Conservation (phyloP, 1,140 invertebrate species). For the Drosophila willistoni region DNA sequence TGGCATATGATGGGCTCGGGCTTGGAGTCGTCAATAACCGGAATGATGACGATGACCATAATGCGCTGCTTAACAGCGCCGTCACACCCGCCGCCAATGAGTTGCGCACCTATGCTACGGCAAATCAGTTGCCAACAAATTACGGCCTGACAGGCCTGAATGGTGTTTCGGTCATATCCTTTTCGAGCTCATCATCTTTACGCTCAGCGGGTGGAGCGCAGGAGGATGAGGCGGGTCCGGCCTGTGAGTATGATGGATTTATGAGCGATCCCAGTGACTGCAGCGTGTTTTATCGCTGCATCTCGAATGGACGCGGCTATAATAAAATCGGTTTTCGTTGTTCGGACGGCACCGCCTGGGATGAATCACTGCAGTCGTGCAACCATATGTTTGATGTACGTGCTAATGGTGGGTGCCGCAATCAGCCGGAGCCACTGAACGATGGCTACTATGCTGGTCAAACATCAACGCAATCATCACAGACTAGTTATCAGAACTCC, state of each 20-base stretch:
- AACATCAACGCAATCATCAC: conserved; percentile 65
- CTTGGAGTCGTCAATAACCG: conserved; percentile 55
- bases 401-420: conserved; percentile 80
- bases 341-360: conserved; percentile 89
- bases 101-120: conserved; percentile 57
- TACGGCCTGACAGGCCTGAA: conserved; percentile 77
- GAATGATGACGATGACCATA: conserved; percentile 45
- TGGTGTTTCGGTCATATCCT: conserved; percentile 80
- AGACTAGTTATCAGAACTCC: conserved; percentile 82
- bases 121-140: conserved; percentile 73
- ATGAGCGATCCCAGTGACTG: conserved; percentile 88
- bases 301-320: conserved; percentile 86
- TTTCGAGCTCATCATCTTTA: conserved; percentile 70
- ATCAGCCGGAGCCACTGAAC: conserved; percentile 75
- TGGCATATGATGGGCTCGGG: conserved; percentile 60
- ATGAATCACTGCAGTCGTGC: conserved; percentile 86
- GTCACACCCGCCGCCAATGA: conserved; percentile 64
- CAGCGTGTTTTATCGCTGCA: conserved; percentile 91
- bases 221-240: conserved; percentile 32
- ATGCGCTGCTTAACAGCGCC: conserved; percentile 52
- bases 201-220: conserved; percentile 47
- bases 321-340: conserved; percentile 88
- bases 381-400: conserved; percentile 87
- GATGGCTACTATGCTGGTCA: conserved; percentile 74
- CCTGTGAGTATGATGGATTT: conserved; percentile 86